phyloP scores from a whole-genome alignment of 2,113 vertebrate genomes.

The Struthio camelus region DNA sequence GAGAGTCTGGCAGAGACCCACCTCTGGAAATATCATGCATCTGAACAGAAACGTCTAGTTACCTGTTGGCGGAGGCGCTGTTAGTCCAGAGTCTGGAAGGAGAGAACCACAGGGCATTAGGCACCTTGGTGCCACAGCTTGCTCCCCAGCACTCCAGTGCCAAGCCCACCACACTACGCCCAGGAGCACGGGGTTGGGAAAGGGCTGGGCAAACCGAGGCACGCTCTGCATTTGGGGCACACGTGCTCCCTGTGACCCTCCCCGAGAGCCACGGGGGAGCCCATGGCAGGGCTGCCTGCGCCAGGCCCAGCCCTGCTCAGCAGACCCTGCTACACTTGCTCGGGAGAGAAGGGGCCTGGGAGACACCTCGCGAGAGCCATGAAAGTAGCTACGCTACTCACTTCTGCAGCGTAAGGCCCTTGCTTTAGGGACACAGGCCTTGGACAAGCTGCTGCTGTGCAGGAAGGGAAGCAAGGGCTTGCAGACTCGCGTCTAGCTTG shows the following conservation, averaged over 20 bases:
- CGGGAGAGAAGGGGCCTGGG: no score
- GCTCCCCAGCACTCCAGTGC: no score
- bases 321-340: not conserved
- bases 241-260: not conserved
- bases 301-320: not conserved
- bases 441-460: rapidly evolving
- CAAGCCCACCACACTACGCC: no score
- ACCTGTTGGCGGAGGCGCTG: not conserved
- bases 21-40: not conserved
- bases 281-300: rapidly evolving
- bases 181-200: no score
- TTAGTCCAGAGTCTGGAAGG: not conserved
- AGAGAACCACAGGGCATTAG: not conserved
- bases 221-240: no score
- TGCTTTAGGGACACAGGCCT: rapidly evolving
- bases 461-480: rapidly evolving
- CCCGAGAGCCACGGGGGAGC: not conserved
- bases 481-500: not conserved
- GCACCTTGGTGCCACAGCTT: rapidly evolving
- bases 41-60: not conserved
- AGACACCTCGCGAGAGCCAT: no score
- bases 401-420: rapidly evolving
- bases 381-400: not conserved
- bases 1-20: not conserved
- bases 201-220: no score